These are phyloP conservation scores for Crocidura indochinensis DNA, from an alignment of 2,797 vertebrate genomes.

Conservation along the genomic window DNA sequence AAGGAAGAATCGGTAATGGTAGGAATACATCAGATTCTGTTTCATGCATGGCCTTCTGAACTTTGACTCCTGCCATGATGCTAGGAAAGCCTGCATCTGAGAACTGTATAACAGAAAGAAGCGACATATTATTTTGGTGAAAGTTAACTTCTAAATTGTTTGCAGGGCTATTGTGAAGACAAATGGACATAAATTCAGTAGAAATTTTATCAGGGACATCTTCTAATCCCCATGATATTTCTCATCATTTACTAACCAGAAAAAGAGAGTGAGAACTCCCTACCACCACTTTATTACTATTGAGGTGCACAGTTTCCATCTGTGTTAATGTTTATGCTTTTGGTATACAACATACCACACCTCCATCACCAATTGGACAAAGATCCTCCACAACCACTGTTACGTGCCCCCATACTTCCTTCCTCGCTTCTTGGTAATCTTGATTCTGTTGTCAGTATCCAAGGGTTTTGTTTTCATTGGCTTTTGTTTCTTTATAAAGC, in stretches of 20 bases:
- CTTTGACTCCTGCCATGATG: not conserved
- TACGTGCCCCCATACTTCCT: no score
- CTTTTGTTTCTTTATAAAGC: no score
- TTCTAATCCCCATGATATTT: not conserved
- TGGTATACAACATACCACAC: no score
- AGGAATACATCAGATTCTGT: not conserved
- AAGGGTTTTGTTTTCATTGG: no score
- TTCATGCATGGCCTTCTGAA: not conserved
- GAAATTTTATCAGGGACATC: slow-evolving; percentile 13
- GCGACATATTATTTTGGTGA: not conserved
- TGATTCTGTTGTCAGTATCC: no score
- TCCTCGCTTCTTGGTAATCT: no score
- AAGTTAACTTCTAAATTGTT: slow-evolving; percentile 38
- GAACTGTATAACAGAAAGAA: not conserved
- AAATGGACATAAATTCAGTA: slow-evolving; percentile 4
- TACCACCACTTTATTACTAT: no score
- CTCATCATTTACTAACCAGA: slow-evolving; percentile 57
- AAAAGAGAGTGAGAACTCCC: not conserved
- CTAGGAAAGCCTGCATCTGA: not conserved
- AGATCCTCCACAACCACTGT: no score
- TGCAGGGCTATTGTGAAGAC: not conserved
- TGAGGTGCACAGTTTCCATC: no score
- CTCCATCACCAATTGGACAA: no score
- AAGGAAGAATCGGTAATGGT: not conserved
- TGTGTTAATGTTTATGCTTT: no score